A percentile compares a stretch with the other conserved stretches of the same genome.
Conservation (phyloP, 2,113 vertebrate species). For the Butorides virescens region DNA sequence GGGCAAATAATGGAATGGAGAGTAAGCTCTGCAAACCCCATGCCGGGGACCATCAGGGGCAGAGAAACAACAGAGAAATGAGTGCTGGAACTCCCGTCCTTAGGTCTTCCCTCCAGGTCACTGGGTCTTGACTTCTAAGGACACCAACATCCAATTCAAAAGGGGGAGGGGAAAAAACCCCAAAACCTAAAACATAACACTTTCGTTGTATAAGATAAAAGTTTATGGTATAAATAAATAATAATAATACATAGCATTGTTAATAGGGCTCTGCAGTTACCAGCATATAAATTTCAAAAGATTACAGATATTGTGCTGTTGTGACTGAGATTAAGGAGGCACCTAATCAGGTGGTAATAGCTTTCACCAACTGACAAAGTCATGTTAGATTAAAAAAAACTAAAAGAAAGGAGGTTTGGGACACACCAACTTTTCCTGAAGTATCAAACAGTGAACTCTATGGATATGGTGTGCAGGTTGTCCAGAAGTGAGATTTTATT, state of each 20-base stretch:
- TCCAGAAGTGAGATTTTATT: neutral
- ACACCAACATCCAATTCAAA: neutral
- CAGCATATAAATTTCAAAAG: neutral
- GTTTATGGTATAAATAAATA: neutral
- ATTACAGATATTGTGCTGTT: neutral
- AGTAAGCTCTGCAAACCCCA: neutral
- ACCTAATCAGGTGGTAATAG: neutral
- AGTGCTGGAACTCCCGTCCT: neutral
- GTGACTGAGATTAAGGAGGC: neutral
- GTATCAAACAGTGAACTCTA: neutral
- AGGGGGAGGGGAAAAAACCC: accelerated
- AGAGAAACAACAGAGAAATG: neutral
- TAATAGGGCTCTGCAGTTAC: neutral
- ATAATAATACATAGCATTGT: neutral
- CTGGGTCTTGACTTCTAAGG: neutral
- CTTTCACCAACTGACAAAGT: neutral
- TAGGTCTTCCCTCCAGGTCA: neutral
- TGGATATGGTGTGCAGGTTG: accelerated
- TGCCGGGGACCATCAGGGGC: neutral
- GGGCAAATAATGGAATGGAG: neutral
- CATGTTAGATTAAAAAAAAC: neutral
- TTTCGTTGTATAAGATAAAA: neutral
- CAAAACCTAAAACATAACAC: neutral
- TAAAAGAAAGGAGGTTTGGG: neutral
- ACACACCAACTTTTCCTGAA: neutral